A percentile compares a stretch with the other conserved stretches of the same genome.
Evolutionary conservation across 2,797 vertebrate genomes (phyloP).

Genomic region (Synanceia verrucosa): DNA sequence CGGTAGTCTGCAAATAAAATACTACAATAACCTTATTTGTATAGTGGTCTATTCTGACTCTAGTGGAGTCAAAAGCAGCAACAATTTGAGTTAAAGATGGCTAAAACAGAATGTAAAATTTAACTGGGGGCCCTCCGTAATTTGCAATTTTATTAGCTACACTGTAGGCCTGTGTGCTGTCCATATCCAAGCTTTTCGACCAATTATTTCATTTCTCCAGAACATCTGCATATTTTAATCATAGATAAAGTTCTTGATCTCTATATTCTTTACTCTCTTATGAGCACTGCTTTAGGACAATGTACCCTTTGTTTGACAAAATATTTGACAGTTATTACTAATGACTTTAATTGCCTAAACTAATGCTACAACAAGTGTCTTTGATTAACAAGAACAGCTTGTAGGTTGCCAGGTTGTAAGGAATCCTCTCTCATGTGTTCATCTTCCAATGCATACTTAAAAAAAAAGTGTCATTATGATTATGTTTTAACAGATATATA

Average conservation of each 20-base stretch:
- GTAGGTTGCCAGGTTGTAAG: background rate
- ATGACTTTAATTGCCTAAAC: background rate
- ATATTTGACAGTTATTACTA: background rate
- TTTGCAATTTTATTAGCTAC: background rate
- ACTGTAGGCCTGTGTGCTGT: no score
- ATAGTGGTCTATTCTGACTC: background rate
- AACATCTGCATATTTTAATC: background rate
- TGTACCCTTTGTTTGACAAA: background rate
- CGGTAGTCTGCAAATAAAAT: background rate
- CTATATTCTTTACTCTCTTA: background rate
- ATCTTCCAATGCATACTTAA: no score
- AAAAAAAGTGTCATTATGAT: no score
- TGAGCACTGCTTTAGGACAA: background rate
- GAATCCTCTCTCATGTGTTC: background rate
- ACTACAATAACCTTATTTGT: background rate
- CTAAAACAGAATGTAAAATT: background rate
- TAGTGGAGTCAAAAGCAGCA: background rate
- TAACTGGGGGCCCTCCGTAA: background rate
- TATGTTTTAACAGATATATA: no score
- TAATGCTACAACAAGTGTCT: background rate
- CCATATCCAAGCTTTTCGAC: background rate
- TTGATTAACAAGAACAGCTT: constrained; percentile 2
- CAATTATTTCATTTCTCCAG: background rate
- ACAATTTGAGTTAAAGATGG: background rate
- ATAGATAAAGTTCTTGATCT: background rate